Evolutionary conservation across 2,113 vertebrate species (phyloP).

Genomic region (Indicator indicator): DNA sequence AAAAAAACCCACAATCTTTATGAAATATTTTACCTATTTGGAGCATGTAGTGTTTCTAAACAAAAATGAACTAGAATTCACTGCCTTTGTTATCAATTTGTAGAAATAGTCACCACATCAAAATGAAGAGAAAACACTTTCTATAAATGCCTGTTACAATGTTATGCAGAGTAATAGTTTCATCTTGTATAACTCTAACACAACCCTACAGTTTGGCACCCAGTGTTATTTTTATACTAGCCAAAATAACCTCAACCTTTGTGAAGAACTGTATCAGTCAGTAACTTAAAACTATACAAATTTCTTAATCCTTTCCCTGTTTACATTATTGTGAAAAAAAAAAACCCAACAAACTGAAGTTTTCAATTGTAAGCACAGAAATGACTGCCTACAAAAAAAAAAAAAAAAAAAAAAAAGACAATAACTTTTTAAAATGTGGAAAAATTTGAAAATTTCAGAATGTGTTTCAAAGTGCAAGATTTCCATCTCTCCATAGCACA

Average conservation of each 20-base stretch:
- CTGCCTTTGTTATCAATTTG: neutral
- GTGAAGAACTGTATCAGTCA: neutral
- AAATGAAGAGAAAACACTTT: neutral
- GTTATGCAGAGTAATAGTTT: neutral
- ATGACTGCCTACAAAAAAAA: neutral
- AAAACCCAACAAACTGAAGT: neutral
- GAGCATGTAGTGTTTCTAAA: neutral
- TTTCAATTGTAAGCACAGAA: neutral
- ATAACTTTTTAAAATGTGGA: neutral
- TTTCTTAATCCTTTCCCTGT: neutral
- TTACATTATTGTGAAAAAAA: neutral
- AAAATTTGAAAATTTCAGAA: neutral
- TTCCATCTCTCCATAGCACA: accelerated
- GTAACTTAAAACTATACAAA: neutral
- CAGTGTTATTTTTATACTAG: neutral
- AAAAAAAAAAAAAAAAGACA: neutral
- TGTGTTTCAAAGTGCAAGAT: neutral
- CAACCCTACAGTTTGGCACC: neutral
- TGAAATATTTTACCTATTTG: neutral
- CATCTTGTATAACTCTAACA: neutral
- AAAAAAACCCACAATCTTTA: neutral
- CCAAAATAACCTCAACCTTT: neutral
- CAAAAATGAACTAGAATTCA: neutral
- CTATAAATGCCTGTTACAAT: neutral
- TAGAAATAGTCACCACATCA: neutral